Percentiles rank a stretch among this genome's conserved stretches.
phyloP scores from a whole-genome alignment of 2,113 vertebrate species.

The Melanostigma gelatinosum region DNA sequence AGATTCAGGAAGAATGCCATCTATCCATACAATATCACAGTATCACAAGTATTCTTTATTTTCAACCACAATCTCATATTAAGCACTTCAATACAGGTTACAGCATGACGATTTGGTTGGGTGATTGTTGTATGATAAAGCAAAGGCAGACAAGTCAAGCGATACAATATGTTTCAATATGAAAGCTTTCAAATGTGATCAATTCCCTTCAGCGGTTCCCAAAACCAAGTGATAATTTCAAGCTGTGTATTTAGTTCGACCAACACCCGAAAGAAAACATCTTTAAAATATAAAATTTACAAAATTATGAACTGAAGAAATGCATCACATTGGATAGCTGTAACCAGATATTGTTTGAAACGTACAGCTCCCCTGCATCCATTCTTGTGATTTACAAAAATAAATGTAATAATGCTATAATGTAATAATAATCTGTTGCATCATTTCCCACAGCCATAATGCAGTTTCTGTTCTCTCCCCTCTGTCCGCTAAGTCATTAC shows the following conservation, averaged over 20 bases:
- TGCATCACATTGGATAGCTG: background rate
- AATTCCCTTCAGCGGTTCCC: background rate
- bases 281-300: background rate
- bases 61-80: background rate
- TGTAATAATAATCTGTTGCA: constrained; percentile 16
- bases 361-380: background rate
- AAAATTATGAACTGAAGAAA: background rate
- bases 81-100: background rate
- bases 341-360: background rate
- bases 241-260: background rate
- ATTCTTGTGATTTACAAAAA: background rate
- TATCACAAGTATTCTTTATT: background rate
- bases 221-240: background rate
- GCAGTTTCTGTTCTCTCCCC: background rate
- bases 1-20: background rate
- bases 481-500: constrained; percentile 10
- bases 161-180: background rate
- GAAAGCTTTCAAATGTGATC: background rate
- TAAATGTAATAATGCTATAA: background rate
- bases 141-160: background rate
- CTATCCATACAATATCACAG: background rate
- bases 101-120: background rate
- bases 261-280: background rate
- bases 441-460: constrained; percentile 1
- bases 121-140: background rate